phyloP scores from a whole-genome alignment of 2,888 invertebrate genomes.

The Lepidonotus clava region DNA sequence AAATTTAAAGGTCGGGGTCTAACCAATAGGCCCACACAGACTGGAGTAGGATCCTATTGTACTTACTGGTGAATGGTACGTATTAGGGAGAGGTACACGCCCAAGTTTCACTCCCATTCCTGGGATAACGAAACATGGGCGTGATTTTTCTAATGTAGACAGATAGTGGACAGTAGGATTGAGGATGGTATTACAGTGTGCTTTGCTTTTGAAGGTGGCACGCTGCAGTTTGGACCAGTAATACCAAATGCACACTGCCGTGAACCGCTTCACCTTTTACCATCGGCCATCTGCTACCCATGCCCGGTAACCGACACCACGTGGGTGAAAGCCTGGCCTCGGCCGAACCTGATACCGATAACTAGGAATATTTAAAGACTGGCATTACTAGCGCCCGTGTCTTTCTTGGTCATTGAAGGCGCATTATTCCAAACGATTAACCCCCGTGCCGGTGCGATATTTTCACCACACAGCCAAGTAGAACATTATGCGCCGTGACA shows the following conservation, averaged over 20 bases:
- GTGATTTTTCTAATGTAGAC: no score
- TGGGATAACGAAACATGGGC: no score
- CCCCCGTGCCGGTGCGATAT: neutral
- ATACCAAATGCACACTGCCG: no score
- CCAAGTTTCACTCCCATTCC: no score
- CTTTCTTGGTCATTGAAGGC: neutral
- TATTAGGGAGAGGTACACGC: no score
- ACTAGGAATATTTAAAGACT: neutral
- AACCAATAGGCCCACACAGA: neutral
- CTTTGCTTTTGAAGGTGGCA: no score
- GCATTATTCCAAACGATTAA: conserved; percentile 1
- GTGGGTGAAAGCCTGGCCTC: neutral
- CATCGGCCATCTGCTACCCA: neutral
- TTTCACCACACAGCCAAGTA: neutral
- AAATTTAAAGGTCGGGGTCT: neutral
- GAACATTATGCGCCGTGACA: no score
- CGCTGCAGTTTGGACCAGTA: no score
- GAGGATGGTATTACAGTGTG: no score
- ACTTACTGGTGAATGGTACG: no score
- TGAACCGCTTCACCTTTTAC: no score
- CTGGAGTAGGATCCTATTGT: neutral
- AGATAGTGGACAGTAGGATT: no score
- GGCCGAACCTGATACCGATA: neutral
- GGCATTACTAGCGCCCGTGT: neutral
- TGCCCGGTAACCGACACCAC: neutral